Conservation (phyloP, 1,140 invertebrate species). For the Aricia agestis region DNA sequence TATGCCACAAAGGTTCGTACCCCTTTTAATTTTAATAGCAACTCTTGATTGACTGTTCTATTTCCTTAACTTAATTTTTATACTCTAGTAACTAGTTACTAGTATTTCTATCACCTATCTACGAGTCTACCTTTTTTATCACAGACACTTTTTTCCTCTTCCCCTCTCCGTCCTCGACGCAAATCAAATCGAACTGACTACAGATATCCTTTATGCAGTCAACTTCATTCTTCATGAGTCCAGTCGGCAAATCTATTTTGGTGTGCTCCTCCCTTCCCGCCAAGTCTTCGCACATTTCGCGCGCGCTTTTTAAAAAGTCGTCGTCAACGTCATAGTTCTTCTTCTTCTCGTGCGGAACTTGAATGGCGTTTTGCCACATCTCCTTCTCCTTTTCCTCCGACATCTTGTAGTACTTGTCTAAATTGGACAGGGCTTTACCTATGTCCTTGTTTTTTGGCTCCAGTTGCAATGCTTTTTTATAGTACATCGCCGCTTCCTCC, state of each 20-base stretch:
- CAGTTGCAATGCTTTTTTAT: slow-evolving; percentile 66
- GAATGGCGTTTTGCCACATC: slow-evolving; percentile 58
- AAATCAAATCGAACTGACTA: slow-evolving; percentile 40
- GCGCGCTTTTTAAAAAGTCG: slow-evolving; percentile 51
- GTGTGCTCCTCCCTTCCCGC: slow-evolving; percentile 44
- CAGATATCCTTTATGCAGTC: slow-evolving; percentile 48
- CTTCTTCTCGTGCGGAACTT: slow-evolving; percentile 36
- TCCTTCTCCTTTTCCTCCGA: slow-evolving; percentile 43
- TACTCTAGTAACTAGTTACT: too few species aligned
- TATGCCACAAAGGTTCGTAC: too few species aligned
- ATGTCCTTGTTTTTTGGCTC: slow-evolving; percentile 73
- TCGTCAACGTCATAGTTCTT: slow-evolving; percentile 50
- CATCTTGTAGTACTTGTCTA: slow-evolving; percentile 48
- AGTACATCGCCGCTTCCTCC: slow-evolving; percentile 59
- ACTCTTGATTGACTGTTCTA: too few species aligned
- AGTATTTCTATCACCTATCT: too few species aligned
- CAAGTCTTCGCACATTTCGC: slow-evolving; percentile 61
- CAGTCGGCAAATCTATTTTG: slow-evolving; percentile 54
- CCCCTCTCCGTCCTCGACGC: slow-evolving; percentile 47
- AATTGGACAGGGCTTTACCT: slow-evolving; percentile 54
- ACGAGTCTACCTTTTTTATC: slow-evolving; percentile 37
- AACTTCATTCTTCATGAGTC: slow-evolving; percentile 49
- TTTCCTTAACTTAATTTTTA: too few species aligned
- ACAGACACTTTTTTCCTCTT: slow-evolving; percentile 49
- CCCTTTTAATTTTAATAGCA: too few species aligned